Base-by-base conservation (phyloP, 2,888 invertebrate species). In the Pelosia muscerda region DNA sequence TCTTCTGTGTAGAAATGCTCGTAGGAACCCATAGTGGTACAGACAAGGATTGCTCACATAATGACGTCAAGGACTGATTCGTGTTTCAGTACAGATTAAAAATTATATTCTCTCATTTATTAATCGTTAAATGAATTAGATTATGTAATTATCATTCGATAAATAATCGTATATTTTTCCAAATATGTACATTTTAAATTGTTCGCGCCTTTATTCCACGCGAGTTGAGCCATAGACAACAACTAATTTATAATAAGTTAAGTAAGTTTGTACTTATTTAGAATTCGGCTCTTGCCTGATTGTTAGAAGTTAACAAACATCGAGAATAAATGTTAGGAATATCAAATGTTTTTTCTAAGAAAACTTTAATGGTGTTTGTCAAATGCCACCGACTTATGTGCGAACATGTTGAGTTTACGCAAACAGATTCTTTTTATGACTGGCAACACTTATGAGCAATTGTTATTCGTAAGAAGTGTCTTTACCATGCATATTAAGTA, bases 261-360 rank as follows among this genome's bases (percentile, higher is more conserved):
- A 49, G 49, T 49, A 49, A 49, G n/a, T 31, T 1, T 4, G 3
- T 19, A 38, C 59, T 59, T 38, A 61, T 42, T 63, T 49, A 42
- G 34, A 56, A 68, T 68, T 64, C 64, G 55, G 38, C n/a, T n/a
- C 61, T 25, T 55, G 72, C 59, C 68, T 23, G 26, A 62, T 63
- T 38, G 58, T 76, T 78, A 74, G 66, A 72, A 79, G 71, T 79
- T 78, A 69, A 81, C 76, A 64, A 67, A 57, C 70, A 69, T 71
- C 55, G 22, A 62, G 61, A 49, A 70, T 69, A 72, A 66, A 67
- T 63, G 73, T 53, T 73, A 63, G 66, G 79, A 76, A 79, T 81
- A 65, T 25, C 65, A 79, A 78, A 62, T 76, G 19, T 58, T 74
- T 58, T 69, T 78, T 78, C 79, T 72, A 13, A 76, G 79, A 81